phyloP scores from a whole-genome alignment of 2,888 invertebrate genomes.

The Apocheima hispidaria region DNA sequence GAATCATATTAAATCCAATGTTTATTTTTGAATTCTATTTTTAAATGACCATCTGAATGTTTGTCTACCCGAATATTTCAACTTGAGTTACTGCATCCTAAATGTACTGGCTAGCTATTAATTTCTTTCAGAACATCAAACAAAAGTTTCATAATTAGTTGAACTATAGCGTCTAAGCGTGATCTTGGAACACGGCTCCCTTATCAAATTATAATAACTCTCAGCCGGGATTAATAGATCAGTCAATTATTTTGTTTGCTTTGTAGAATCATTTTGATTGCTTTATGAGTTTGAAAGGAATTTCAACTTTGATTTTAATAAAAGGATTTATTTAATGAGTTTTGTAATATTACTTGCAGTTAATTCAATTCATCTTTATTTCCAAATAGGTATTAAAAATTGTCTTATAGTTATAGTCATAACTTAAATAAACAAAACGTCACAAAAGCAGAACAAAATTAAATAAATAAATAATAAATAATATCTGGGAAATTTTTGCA shows the following conservation, averaged over 20 bases:
- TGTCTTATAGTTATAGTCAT: too few relatives aligned
- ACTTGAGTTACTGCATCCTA: constrained; percentile 20
- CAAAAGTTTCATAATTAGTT: constrained; percentile 52
- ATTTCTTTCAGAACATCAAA: constrained; percentile 50
- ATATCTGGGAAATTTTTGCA: too few relatives aligned
- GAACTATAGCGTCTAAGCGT: constrained; percentile 40
- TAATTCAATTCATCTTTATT: neutral
- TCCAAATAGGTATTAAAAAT: too few relatives aligned
- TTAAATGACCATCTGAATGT: too few relatives aligned
- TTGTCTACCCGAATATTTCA: too few relatives aligned
- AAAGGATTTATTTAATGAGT: constrained; percentile 12
- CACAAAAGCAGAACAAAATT: too few relatives aligned
- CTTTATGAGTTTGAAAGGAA: constrained; percentile 17
- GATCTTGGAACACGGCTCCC: constrained; percentile 19
- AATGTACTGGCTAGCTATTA: neutral
- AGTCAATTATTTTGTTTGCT: constrained; percentile 29
- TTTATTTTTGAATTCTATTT: too few relatives aligned
- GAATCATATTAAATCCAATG: too few relatives aligned
- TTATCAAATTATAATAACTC: constrained; percentile 31
- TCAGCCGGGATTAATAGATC: constrained; percentile 28
- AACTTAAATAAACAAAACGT: too few relatives aligned
- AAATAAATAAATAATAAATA: too few relatives aligned
- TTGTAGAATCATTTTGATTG: constrained; percentile 27
- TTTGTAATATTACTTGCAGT: neutral
- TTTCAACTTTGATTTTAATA: constrained; percentile 6